Evolutionary conservation across 2,888 invertebrate species (phyloP), one percentile per base, ranked within the genome.

Genomic region (Mesorhabditis sp.): DNA sequence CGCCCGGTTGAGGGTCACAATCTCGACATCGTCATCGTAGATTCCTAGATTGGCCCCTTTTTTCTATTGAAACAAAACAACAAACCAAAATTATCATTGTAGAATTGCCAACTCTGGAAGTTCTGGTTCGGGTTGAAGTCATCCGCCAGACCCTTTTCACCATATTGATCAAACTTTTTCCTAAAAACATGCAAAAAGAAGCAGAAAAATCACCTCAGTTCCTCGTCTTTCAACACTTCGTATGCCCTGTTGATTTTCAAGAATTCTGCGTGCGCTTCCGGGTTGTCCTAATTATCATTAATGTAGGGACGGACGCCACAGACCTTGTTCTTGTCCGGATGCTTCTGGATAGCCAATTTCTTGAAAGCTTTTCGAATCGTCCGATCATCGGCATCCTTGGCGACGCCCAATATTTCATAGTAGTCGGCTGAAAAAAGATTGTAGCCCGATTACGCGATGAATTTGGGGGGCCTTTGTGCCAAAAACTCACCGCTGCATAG

Each of bases 161-260:
- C 93, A 83, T 91, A 75, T 67, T 76, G 76, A 67, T 78, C 78
- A 66, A 76, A 78, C 64, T 78, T 78, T 66, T 78, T 78, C 44
- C 78, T 50, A n/a, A 50, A 50, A 50, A 50, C n/a, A 13, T 50
- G 10, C 7, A 50, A 50, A 50, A 50, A 44, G 13, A 58, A 43
- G 43, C 45, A 81, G 88, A 93, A 93, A 68, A 91, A 90, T 81
- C 91, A 91, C 70, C 92, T 88, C 73, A 91, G 89, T 70, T 91
- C 91, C 63, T 91, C 91, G 87, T 93, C 93, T 87, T 93, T 93
- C 13, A 94, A 87, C 3, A 92, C 91, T 87, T 94, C 93, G 88
- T 94, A 94, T 0, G 93, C 93, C 83, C 91, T 90, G 66, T 92
- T 92, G 65, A 93, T 89, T 87, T 90, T 90, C 43, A 93, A 87